These are phyloP conservation scores for Nerophis lumbriciformis DNA, from an alignment of 2,113 vertebrate genomes.

Conservation along the genomic window DNA sequence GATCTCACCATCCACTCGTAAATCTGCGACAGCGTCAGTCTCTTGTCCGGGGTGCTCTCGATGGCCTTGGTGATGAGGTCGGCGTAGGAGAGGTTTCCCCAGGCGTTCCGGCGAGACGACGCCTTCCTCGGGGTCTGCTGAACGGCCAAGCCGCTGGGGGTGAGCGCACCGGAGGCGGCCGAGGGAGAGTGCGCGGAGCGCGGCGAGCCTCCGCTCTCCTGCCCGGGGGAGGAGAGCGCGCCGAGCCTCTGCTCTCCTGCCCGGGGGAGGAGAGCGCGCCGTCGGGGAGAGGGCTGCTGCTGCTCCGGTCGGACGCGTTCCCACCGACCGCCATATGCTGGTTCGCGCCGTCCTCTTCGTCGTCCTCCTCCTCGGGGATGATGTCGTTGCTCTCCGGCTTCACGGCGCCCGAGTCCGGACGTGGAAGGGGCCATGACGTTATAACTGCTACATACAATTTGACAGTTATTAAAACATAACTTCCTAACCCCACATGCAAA, in stretches of 20 bases:
- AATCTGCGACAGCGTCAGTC: no score
- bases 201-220: constrained; percentile 64
- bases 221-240: constrained; percentile 53
- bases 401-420: constrained; percentile 80
- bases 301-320: constrained; percentile 60
- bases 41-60: no score
- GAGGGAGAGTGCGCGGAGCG: constrained; percentile 58
- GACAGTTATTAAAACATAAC: no score
- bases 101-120: constrained; percentile 7
- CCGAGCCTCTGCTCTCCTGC: constrained; percentile 63
- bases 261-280: constrained; percentile 56
- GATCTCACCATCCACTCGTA: no score
- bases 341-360: constrained; percentile 76
- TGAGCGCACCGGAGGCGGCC: constrained; percentile 50
- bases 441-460: no score
- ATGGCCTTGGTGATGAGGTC: no score
- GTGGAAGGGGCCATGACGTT: constrained; percentile 86
- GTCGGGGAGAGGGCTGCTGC: constrained; percentile 55
- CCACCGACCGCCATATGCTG: constrained; percentile 47
- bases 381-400: constrained; percentile 82
- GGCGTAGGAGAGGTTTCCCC: no score
- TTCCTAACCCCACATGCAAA: no score
- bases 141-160: constrained; percentile 56
- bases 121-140: constrained; percentile 83
- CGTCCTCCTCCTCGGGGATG: constrained; percentile 56